Evolutionary conservation across 1,140 invertebrate genomes (phyloP).

Genomic region (Drosophila ananassae): DNA sequence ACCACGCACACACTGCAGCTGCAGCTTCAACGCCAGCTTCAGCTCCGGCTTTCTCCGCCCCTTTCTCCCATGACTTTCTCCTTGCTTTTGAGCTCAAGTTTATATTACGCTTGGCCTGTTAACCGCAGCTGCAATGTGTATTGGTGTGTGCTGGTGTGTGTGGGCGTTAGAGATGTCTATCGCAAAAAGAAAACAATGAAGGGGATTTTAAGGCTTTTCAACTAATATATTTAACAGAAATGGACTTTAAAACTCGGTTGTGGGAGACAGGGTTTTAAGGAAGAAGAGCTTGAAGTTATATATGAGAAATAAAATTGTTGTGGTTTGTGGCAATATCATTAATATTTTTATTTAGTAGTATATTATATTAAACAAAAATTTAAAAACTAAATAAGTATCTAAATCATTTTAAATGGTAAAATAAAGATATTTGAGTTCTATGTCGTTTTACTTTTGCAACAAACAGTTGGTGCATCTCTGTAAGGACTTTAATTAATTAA

Average conservation of each 20-base stretch:
- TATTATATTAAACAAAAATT: too few species aligned
- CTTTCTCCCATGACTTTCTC: conserved; percentile 13
- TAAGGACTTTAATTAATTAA: too few species aligned
- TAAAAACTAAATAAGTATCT: too few species aligned
- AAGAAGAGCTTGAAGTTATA: neutral
- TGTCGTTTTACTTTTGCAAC: too few species aligned
- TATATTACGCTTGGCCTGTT: conserved; percentile 81
- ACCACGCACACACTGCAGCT: conserved; percentile 35
- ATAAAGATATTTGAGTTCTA: too few species aligned
- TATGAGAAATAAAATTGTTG: too few species aligned
- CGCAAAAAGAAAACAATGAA: neutral
- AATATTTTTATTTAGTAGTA: too few species aligned
- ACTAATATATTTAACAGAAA: neutral
- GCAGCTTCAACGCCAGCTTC: neutral
- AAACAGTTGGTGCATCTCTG: too few species aligned
- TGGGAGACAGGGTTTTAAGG: neutral
- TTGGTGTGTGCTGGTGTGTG: conserved; percentile 17
- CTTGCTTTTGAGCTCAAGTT: conserved; percentile 76
- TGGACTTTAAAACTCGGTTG: neutral
- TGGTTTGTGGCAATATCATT: too few species aligned
- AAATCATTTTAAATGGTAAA: too few species aligned
- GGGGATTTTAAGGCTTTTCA: neutral
- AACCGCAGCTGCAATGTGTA: conserved; percentile 65
- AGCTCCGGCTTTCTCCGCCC: neutral
- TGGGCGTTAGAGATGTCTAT: conserved; percentile 15